Evolutionary conservation across 2,113 vertebrate species (phyloP).

Genomic region (Morphnarchus princeps): DNA sequence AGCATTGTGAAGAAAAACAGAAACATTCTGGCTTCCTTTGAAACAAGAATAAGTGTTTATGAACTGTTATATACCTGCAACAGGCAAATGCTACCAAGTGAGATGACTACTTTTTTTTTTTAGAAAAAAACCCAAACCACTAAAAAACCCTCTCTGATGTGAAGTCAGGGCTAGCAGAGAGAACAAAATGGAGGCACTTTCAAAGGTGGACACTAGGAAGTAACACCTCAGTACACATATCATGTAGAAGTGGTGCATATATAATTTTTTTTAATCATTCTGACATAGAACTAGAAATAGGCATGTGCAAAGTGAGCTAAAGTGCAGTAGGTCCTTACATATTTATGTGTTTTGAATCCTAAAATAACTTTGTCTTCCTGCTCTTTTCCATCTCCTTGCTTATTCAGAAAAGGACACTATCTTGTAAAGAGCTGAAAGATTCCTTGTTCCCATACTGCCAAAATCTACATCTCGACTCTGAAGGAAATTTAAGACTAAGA

Average conservation of each 20-base stretch:
- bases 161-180: background rate
- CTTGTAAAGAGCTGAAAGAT: background rate
- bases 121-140: background rate
- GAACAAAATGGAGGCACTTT: background rate
- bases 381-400: background rate
- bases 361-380: background rate
- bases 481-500: background rate
- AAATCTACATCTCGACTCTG: background rate
- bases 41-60: background rate
- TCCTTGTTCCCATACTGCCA: background rate
- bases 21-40: background rate
- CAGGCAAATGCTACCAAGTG: background rate
- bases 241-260: background rate
- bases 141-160: background rate
- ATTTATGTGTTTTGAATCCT: background rate
- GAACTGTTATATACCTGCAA: background rate
- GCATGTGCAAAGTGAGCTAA: background rate
- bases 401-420: background rate
- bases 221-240: background rate
- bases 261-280: background rate
- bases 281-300: background rate
- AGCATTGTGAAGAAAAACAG: background rate
- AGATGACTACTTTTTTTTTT: background rate
- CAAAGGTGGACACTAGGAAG: background rate
- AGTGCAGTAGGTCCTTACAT: background rate